Evolutionary conservation across 2,113 vertebrate genomes (phyloP), one percentile per base, ranked within the genome.

Genomic region (Xiphias gladius): DNA sequence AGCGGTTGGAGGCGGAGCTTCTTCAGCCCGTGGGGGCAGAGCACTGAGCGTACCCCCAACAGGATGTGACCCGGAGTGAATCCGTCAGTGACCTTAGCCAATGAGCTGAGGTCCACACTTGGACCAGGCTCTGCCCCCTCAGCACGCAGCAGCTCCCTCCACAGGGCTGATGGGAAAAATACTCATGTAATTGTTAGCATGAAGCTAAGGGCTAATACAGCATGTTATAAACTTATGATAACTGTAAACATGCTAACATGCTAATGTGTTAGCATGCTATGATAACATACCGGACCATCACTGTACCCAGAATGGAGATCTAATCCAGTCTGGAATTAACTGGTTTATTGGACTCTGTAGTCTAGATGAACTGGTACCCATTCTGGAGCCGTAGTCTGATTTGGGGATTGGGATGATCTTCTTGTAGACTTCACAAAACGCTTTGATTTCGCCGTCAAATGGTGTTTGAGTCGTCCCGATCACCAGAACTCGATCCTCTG

Each of bases 331-430:
- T 35, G 35, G 35, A n/a, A n/a, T n/a, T n/a, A 35, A 3, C 35
- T 35, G 35, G 35, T 35, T 7, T 7, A n/a, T n/a, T n/a, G n/a
- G n/a, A 35, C 3, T 62, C 59, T 62, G 17, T 9, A 6, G 59
- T n/a, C 30, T 32, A 22, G 1, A 17, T 17, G 16, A 17, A 35
- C 32, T 41, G 5, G 32, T 20, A 28, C 43, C 65, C 10, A 48
- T 43, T 50, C 65, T 67, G 43, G 24, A 48, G 24, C 26, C 12
- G 65, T 67, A 48, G 65, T 68, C 65, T 2, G 65, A 26, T 50
- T 28, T 50, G 17, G 65, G 65, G 64, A 67, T 48, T 13, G 46
- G 65, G 65, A 67, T 10, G 24, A 67, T 48, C 46, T 52, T 68
- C 65, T 68, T 52, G 43, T 20, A 68, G 26, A 50, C 19, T 50